phyloP scores from a whole-genome alignment of 2,113 vertebrate genomes.

The Capra hircus region DNA sequence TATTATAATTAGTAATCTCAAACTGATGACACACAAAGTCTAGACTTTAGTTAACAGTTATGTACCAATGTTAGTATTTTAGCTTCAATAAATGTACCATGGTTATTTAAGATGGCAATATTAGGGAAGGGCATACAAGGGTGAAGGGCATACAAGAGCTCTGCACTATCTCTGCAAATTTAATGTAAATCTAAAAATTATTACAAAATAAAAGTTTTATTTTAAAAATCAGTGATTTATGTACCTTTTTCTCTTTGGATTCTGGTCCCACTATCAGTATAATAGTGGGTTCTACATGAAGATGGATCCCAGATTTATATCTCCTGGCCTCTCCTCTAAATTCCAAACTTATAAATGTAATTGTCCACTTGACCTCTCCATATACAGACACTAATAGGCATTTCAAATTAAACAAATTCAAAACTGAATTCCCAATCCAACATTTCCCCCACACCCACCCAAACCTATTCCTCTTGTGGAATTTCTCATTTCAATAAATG shows the following conservation, averaged over 20 bases:
- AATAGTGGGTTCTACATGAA: background rate
- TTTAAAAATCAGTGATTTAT: conserved; percentile 27
- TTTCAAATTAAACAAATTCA: background rate
- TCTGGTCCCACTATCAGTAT: background rate
- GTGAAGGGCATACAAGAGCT: background rate
- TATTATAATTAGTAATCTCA: conserved; percentile 16
- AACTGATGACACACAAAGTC: background rate
- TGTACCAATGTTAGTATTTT: background rate
- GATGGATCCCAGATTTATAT: background rate
- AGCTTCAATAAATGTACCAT: background rate
- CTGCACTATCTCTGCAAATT: background rate
- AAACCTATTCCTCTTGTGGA: background rate
- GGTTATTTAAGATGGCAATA: conserved; percentile 12
- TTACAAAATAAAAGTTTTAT: background rate
- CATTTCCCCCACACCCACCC: background rate
- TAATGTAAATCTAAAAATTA: background rate
- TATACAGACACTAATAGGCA: background rate
- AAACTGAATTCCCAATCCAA: background rate
- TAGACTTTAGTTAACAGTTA: background rate
- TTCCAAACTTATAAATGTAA: background rate
- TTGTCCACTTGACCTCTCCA: background rate
- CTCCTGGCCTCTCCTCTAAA: background rate
- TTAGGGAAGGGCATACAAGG: background rate
- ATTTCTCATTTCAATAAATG: background rate
- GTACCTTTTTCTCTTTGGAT: background rate